These are phyloP conservation scores for Hirtodrosophila confusa DNA, from an alignment of 2,888 invertebrate species.

Conservation along the genomic window DNA sequence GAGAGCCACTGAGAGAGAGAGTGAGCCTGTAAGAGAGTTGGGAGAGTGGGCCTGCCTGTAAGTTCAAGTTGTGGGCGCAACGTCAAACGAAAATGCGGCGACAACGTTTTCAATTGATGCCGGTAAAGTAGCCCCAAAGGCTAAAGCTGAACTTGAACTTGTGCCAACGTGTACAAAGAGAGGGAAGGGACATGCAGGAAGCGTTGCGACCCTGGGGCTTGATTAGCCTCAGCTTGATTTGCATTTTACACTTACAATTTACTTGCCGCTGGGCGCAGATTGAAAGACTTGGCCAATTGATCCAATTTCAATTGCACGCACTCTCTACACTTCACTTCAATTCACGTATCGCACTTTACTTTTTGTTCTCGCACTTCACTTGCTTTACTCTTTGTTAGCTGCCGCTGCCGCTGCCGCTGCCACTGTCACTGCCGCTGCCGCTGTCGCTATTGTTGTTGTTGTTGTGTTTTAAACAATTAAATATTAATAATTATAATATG, in stretches of 20 bases:
- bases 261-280: conserved; percentile 8
- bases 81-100: conserved; percentile 15
- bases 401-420: neutral
- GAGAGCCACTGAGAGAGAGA: conserved; percentile 14
- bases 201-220: neutral
- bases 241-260: conserved; percentile 29
- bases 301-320: conserved; percentile 60
- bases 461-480: conserved; percentile 51
- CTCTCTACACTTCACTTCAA: conserved; percentile 33
- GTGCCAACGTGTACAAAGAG: conserved; percentile 37
- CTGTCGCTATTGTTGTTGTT: conserved; percentile 12
- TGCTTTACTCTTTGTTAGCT: conserved; percentile 7
- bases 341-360: conserved; percentile 59
- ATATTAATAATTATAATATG: conserved; percentile 36
- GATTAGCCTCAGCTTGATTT: conserved; percentile 6
- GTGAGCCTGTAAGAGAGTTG: conserved; percentile 6
- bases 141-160: conserved; percentile 58
- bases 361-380: conserved; percentile 34
- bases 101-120: conserved; percentile 30
- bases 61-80: conserved; percentile 60
- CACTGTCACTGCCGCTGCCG: conserved; percentile 7
- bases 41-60: conserved; percentile 23
- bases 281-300: conserved; percentile 21
- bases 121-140: conserved; percentile 43
- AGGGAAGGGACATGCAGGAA: conserved; percentile 3